Conservation (phyloP, 1,140 invertebrate genomes). For the Nixonia krombeini region DNA sequence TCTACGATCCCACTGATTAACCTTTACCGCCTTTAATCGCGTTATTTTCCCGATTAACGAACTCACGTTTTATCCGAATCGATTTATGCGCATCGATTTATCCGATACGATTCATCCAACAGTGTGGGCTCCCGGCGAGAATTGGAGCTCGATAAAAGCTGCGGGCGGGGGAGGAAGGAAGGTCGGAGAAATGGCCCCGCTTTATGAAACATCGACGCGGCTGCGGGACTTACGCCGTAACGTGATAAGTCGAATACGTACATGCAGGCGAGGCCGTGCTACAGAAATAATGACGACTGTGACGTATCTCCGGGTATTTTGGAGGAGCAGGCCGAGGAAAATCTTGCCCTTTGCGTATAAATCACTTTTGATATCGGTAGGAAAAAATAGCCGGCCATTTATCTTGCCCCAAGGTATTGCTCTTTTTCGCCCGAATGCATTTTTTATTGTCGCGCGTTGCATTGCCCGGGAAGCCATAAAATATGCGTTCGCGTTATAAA, state of each 20-base stretch:
- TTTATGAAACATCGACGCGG: conserved; percentile 37
- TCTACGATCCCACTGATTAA: background rate
- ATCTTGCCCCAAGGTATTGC: conserved; percentile 41
- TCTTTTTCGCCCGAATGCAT: conserved; percentile 29
- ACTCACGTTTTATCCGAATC: too few species aligned
- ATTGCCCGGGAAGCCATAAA: conserved; percentile 21
- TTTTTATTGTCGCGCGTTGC: conserved; percentile 33
- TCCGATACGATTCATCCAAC: too few species aligned
- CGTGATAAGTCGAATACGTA: conserved; percentile 39
- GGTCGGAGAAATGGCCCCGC: conserved; percentile 16
- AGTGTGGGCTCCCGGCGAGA: too few species aligned
- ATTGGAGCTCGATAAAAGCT: too few species aligned
- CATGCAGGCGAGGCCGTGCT: conserved; percentile 42
- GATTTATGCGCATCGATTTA: too few species aligned
- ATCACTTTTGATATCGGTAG: conserved; percentile 37
- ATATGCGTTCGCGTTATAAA: background rate
- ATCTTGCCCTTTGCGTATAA: conserved; percentile 38
- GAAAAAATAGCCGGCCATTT: conserved; percentile 41
- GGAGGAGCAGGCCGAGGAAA: conserved; percentile 34
- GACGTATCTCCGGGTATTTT: conserved; percentile 43
- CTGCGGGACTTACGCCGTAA: conserved; percentile 28
- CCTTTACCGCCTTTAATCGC: background rate
- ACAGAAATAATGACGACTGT: conserved; percentile 48
- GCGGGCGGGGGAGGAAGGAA: conserved; percentile 19
- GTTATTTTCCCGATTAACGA: too few species aligned